Base-by-base conservation (phyloP, 2,888 invertebrate genomes). In the Terebella lapidaria region DNA sequence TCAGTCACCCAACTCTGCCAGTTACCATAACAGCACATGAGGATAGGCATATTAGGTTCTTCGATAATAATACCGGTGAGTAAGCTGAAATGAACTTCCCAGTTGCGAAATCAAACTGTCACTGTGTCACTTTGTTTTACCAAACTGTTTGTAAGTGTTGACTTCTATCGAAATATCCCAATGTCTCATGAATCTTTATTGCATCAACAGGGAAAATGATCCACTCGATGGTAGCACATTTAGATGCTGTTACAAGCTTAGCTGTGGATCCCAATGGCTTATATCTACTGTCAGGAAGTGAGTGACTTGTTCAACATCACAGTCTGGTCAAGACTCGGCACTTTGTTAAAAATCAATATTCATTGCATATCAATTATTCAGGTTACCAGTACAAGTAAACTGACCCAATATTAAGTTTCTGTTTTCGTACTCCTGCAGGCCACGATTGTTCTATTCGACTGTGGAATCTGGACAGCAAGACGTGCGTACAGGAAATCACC, bases 401-500 rank as follows among this genome's bases (percentile, higher is more conserved):
- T n/a, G n/a, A n/a, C n/a, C n/a, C n/a, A n/a, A n/a, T n/a, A n/a
- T n/a, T n/a, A n/a, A n/a, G n/a, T n/a, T n/a, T n/a, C n/a, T n/a
- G n/a, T n/a, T n/a, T n/a, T n/a, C n/a, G n/a, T n/a, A n/a, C n/a
- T n/a, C n/a, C n/a, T n/a, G n/a, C n/a, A 84, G 84, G 84, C 74
- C 85, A 85, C 72, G 85, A 85, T 73, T 84, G 84, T 73, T 84
- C 84, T 60, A 82, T 86, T 64, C 80, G 85, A 57, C 73, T 85
- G 68, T 85, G 86, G 86, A 84, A 84, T 74, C 78, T 84, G 72
- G 85, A 99, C 85, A 94, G 92, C 84, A 94, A 95, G 84, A 94
- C 94, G 64, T 99, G 99, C 85, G 93, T 99, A 74, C 99, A 99
- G 83, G 99, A 99, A 84, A 97, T 99, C 80, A 97, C 97, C 58